Evolutionary conservation across 1,140 invertebrate species (phyloP), one percentile per base, ranked within the genome.

Genomic region (Cyrtorhinus lividipennis): DNA sequence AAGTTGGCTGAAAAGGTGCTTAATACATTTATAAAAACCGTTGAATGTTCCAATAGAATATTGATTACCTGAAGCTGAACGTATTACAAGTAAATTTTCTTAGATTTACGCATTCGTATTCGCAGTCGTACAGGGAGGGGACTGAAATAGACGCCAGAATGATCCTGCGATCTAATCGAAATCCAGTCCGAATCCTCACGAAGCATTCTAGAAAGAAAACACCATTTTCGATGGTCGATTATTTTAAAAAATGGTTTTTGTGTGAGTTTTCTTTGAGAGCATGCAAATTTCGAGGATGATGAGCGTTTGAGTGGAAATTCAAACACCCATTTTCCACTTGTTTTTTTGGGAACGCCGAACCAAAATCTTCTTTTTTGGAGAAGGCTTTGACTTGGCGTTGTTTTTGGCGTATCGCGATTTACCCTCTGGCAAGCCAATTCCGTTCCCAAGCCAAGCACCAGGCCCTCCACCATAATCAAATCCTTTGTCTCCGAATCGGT

Each of bases 31-130:
- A n/a, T n/a, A n/a, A n/a, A n/a, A n/a, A n/a, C n/a, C n/a, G n/a
- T n/a, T n/a, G n/a, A n/a, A n/a, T n/a, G n/a, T n/a, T n/a, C n/a
- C n/a, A n/a, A n/a, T n/a, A n/a, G n/a, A n/a, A n/a, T n/a, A n/a
- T n/a, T n/a, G n/a, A n/a, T 53, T 75, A 87, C 79, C 84, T 80
- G 68, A 82, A 90, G 66, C 85, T 86, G 68, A 86, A 89, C 0
- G 84, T 84, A 56, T 81, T 78, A 68, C 87, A 90, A 63, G 74
- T 73, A 66, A 88, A 88, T 44, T 80, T 78, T 25, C 76, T 78
- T 71, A 87, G 84, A n/a, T 77, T 77, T 26, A 81, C 81, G 69
- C 87, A 90, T 18, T 85, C 74, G 0, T 78, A 73, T 68, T 89
- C 86, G 72, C 87, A 90, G 24, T 86, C 83, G 18, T 85, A 81